Evolutionary conservation across 2,113 vertebrate species (phyloP).

Genomic region (Erpornis zantholeuca): DNA sequence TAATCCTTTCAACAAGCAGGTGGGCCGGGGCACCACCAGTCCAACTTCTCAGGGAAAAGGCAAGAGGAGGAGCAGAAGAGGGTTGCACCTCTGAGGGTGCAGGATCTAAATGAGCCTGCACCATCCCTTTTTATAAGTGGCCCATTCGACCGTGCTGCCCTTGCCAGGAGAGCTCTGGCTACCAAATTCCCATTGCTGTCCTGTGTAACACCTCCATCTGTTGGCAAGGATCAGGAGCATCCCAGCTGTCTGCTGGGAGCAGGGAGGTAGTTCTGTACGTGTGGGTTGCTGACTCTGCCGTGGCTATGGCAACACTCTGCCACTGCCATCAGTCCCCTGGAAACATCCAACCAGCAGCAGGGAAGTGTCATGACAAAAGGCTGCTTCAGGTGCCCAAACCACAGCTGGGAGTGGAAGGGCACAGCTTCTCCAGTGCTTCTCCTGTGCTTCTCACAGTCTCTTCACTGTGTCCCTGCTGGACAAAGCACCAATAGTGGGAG

Average conservation of each 20-base stretch:
- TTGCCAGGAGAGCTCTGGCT: background rate
- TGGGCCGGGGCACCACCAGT: background rate
- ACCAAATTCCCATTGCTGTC: background rate
- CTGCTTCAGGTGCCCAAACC: background rate
- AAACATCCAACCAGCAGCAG: background rate
- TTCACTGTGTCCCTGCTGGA: background rate
- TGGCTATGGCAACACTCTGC: slow-evolving; percentile 64
- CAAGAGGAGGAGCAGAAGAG: background rate
- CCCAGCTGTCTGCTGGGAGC: background rate
- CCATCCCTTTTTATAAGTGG: background rate
- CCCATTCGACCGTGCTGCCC: accelerated
- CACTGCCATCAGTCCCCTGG: background rate
- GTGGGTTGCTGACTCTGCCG: slow-evolving; percentile 5
- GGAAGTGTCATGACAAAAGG: background rate
- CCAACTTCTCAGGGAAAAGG: background rate
- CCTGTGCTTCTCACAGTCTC: too few relatives aligned
- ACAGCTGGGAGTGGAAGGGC: background rate
- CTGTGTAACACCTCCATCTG: slow-evolving; percentile 43
- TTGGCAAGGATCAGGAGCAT: slow-evolving; percentile 5
- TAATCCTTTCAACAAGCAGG: background rate
- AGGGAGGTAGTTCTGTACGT: background rate
- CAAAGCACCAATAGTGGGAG: background rate
- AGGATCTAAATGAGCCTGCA: background rate
- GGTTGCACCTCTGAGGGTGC: background rate
- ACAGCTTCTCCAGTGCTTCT: background rate